Conservation (phyloP, 2,888 invertebrate species). For the Lasioglossum zephyrum region DNA sequence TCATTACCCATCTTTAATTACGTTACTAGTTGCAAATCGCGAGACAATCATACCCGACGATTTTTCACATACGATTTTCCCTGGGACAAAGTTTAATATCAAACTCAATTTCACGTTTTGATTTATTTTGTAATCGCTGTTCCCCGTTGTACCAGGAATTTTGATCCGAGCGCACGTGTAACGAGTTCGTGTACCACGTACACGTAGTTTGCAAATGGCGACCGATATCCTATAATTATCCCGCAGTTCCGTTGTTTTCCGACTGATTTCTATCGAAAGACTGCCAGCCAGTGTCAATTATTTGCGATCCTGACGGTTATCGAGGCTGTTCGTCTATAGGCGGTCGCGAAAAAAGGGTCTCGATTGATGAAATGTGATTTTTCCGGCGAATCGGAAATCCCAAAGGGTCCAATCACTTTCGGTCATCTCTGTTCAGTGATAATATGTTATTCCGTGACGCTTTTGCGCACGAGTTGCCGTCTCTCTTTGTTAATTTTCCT, state of each 20-base stretch:
- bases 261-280: neutral
- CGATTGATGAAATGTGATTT: slow-evolving; percentile 7
- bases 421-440: neutral
- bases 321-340: neutral
- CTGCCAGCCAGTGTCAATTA: neutral
- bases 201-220: neutral
- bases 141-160: neutral
- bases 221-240: neutral
- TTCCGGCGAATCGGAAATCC: neutral
- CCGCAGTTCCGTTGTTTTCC: neutral
- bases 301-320: neutral
- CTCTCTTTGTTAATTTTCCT: neutral
- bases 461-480: neutral
- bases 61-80: neutral
- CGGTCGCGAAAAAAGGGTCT: neutral
- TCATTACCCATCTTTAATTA: neutral
- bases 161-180: neutral
- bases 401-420: neutral
- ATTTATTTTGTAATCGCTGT: neutral
- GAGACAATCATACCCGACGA: neutral
- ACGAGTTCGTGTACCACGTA: neutral
- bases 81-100: neutral
- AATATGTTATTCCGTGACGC: neutral
- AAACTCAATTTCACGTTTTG: slow-evolving; percentile 6
- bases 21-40: neutral